A percentile compares a stretch with the other conserved stretches of the same genome.
Evolutionary conservation across 2,113 vertebrate species (phyloP).

Genomic region (Aix galericulata): DNA sequence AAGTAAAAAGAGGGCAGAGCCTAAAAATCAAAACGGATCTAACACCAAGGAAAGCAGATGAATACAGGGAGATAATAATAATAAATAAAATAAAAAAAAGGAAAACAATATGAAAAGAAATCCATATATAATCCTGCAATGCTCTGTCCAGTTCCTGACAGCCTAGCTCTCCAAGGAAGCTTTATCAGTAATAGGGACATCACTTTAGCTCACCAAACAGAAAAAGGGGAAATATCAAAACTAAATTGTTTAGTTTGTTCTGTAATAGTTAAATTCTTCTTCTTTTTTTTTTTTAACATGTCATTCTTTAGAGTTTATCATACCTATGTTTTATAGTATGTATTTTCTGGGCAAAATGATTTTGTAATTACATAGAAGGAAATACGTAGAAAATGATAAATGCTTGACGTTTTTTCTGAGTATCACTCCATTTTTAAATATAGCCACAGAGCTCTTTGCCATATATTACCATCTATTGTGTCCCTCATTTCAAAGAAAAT

Average conservation of each 20-base stretch:
- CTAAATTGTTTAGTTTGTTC: not conserved
- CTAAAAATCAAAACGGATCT: not conserved
- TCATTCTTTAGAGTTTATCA: not conserved
- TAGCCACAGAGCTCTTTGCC: not conserved
- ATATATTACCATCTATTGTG: not conserved
- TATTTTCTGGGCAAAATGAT: not conserved
- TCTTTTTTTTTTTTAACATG: not conserved
- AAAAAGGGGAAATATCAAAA: not conserved
- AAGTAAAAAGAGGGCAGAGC: not conserved
- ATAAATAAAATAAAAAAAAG: not conserved
- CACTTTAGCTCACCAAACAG: not conserved
- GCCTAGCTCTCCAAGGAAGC: not conserved
- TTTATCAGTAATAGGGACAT: not conserved
- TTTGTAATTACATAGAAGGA: not conserved
- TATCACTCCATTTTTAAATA: not conserved
- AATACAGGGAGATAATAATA: not conserved
- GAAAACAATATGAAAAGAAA: not conserved
- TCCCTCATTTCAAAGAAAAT: conserved; percentile 12
- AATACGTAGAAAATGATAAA: not conserved
- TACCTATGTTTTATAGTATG: not conserved
- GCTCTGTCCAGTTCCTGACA: not conserved
- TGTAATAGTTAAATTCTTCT: not conserved
- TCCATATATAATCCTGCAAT: not conserved
- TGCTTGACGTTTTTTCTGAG: not conserved
- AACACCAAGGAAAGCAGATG: not conserved